Evolutionary conservation across 2,797 vertebrate genomes (phyloP), one percentile per base, ranked within the genome.

Genomic region (Lepus oiostolus): DNA sequence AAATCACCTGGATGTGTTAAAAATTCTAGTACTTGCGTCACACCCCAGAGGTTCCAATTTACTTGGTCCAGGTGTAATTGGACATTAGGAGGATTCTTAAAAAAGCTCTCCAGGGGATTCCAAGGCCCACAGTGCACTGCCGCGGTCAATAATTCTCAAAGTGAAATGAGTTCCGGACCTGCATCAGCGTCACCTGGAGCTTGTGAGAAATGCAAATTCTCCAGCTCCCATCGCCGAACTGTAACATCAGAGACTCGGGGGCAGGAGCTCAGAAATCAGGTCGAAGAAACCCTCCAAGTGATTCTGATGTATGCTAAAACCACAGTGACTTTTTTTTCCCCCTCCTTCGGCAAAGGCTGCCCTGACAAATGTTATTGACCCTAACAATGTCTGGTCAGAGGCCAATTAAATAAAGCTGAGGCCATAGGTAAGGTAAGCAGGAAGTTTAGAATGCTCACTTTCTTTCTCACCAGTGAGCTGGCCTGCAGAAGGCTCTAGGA

Each of bases 331-430:
- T 14, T 7, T 30, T 30, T 65, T 62, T 80, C n/a, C 8, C 47
- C 79, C 62, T 65, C 82, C 83, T 19, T 79, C 47, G 30, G 60
- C 88, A 88, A 84, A 35, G 2, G 22, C 32, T 88, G 28, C n/a
- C 22, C 14, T 58, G n/a, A 70, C 83, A 71, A 62, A 81, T 65
- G 76, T 72, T 62, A 24, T 17, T 63, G 32, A 93, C 50, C 60
- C 28, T 82, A 30, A 68, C 70, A 60, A 90, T 2, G 7, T 67
- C 21, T 80, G 38, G 4, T 85, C 42, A 82, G 85, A 90, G 2
- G 75, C 42, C 32, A 63, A 35, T 75, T 70, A 82, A 82, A 92
- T 70, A 82, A 77, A 91, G 21, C 22, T 83, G 30, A 74, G 62
- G 35, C 42, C 52, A 14, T 11, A 52, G 28, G 32, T 68, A 68